Base-by-base conservation (phyloP, 2,888 invertebrate species). In the Gymnoscelis rufifasciata region DNA sequence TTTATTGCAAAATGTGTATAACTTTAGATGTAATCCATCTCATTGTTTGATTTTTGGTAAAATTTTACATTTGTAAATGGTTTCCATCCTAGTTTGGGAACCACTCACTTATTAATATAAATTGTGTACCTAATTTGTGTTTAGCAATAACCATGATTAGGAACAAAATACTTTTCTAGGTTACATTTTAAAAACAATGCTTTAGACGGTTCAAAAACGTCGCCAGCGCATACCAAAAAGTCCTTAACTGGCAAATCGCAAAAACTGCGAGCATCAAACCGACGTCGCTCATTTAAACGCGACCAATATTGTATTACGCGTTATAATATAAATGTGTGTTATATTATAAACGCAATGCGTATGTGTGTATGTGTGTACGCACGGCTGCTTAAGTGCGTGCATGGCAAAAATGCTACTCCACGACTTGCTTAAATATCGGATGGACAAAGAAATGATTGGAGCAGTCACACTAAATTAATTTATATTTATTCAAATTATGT, bases 351-450 rank as follows among this genome's bases (percentile, higher is more conserved):
- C 49, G 46, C 38, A 52, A 51, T 47, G 46, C 38, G 52, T 50
- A 55, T 54, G 59, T 60, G 57, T 59, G 65, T 57, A 57, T 62
- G 62, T 54, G 61, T 54, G 47, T 48, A 60, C 61, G 56, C 67
- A 73, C 71, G 29, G 43, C 47, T 51, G 56, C 57, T 62, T 67
- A 70, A 73, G 77, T 84, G 84, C 80, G 83, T 84, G 83, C 80
- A 74, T 70, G 68, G 84, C 83, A 87, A 87, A 87, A 87, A 87
- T 86, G 83, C 81, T 74, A 81, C 83, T 82, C 78, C 75, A 71
- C 81, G 83, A 83, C 84, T 86, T 78, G 81, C 76, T 83, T 82
- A 83, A 86, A 83, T 83, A 83, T 84, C 76, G 83, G 78, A 74
- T 68, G 76, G 51, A 66, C 61, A 64, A 39, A 41, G 57, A 30